Evolutionary conservation across 1,140 invertebrate genomes (phyloP).

Genomic region (Achatina immaculata): DNA sequence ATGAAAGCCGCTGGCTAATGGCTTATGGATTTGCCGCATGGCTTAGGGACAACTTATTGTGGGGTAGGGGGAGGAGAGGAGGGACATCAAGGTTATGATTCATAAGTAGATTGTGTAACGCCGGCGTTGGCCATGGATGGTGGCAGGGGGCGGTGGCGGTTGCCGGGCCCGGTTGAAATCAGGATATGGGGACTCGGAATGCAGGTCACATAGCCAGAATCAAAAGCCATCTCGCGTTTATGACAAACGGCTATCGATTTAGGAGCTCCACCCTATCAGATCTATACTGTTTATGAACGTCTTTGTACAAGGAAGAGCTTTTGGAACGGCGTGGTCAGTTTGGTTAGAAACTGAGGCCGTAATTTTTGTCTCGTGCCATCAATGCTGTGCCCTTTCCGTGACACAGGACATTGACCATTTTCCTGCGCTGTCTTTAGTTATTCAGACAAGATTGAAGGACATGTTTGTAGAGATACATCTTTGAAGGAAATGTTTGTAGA

Average conservation of each 20-base stretch:
- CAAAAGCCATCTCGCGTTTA: constrained; percentile 1
- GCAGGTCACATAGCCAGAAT: not conserved
- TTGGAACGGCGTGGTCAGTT: not conserved
- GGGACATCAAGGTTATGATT: constrained; percentile 8
- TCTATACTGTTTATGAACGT: not conserved
- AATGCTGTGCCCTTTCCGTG: not conserved
- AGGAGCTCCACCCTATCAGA: not conserved
- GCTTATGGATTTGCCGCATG: constrained; percentile 9
- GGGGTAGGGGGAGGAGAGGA: not conserved
- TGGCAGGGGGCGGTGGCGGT: not conserved
- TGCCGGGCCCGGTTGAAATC: not conserved
- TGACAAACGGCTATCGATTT: constrained; percentile 16
- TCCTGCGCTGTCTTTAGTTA: no score
- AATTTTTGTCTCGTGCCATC: not conserved
- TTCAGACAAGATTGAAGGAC: no score
- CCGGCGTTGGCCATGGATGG: not conserved
- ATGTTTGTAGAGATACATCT: no score
- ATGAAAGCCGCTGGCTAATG: constrained; percentile 11
- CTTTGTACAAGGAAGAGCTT: not conserved
- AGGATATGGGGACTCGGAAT: not conserved
- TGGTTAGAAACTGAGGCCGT: not conserved
- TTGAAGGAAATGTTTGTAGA: no score
- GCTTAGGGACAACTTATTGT: not conserved
- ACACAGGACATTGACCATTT: not conserved
- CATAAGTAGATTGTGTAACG: constrained; percentile 9